A percentile compares a stretch with the other conserved stretches of the same genome.
These are phyloP conservation scores for Pseudonaja textilis DNA, from an alignment of 2,113 vertebrate species.

Conservation along the genomic window DNA sequence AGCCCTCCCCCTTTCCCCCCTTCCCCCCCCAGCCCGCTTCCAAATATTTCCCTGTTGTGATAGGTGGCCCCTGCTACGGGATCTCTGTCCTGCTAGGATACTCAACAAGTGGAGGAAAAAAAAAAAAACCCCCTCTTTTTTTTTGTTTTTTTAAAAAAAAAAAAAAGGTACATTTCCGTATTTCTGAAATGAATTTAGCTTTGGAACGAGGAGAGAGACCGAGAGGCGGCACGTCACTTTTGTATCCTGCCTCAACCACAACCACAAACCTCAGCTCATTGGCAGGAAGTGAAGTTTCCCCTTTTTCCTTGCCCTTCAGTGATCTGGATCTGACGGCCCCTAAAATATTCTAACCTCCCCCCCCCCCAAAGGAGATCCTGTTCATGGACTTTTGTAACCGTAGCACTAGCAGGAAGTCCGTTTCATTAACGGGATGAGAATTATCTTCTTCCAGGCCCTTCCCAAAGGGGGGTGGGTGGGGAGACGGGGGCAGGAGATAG, in stretches of 20 bases:
- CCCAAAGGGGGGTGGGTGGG: neutral
- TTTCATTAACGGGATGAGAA: neutral
- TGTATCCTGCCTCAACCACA: neutral
- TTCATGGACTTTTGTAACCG: too few relatives aligned
- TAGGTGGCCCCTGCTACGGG: neutral
- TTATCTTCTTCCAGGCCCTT: neutral
- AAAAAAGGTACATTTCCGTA: neutral
- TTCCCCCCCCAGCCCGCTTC: rapidly evolving
- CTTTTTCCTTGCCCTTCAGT: neutral
- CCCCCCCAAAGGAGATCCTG: neutral
- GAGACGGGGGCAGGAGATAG: neutral
- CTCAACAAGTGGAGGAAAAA: neutral
- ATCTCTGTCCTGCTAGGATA: neutral
- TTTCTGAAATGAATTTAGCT: neutral
- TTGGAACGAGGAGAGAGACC: neutral
- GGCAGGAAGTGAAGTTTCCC: neutral
- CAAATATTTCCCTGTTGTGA: too few relatives aligned
- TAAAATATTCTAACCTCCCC: neutral
- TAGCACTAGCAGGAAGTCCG: neutral
- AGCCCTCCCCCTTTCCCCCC: rapidly evolving
- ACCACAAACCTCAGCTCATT: neutral
- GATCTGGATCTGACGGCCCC: neutral
- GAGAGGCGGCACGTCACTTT: neutral
- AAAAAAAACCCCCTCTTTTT: too few relatives aligned
- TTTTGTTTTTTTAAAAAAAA: neutral